Evolutionary conservation across 2,797 vertebrate species (phyloP).

Genomic region (Cyclopterus lumpus): DNA sequence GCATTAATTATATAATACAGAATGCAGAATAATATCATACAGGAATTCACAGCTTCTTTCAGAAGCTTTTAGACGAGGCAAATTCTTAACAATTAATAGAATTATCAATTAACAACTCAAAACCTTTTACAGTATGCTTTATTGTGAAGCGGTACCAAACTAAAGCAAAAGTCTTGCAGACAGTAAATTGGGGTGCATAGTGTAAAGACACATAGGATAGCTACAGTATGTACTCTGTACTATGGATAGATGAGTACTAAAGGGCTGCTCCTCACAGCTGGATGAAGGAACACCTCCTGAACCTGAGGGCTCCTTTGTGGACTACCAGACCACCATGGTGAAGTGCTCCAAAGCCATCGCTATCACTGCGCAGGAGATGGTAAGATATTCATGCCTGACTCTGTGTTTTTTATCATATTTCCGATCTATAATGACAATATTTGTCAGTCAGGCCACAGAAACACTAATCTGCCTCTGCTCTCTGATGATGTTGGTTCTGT

Average conservation of each 20-base stretch:
- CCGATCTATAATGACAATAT: conserved; percentile 36
- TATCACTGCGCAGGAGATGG: conserved; percentile 98
- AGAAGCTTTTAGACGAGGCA: neutral
- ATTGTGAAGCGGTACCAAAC: neutral
- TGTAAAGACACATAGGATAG: neutral
- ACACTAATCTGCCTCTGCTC: conserved; percentile 24
- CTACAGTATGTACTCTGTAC: neutral
- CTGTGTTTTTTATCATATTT: conserved; percentile 30
- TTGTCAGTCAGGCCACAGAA: conserved; percentile 15
- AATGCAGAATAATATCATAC: neutral
- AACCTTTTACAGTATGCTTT: neutral
- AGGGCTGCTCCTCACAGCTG: conserved; percentile 80
- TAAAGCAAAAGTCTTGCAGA: neutral
- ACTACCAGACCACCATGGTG: conserved; percentile 98
- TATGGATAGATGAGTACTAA: neutral
- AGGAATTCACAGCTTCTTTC: neutral
- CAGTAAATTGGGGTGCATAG: neutral
- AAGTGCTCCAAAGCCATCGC: conserved; percentile 98
- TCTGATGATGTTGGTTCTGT: conserved; percentile 36
- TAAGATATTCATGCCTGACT: conserved; percentile 52
- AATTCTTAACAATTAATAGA: no score
- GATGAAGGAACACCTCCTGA: conserved; percentile 96
- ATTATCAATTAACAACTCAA: neutral
- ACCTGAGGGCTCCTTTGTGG: conserved; percentile 95
- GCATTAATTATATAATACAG: neutral